Evolutionary conservation across 2,888 invertebrate genomes (phyloP).

Genomic region (Eilema griseolum): DNA sequence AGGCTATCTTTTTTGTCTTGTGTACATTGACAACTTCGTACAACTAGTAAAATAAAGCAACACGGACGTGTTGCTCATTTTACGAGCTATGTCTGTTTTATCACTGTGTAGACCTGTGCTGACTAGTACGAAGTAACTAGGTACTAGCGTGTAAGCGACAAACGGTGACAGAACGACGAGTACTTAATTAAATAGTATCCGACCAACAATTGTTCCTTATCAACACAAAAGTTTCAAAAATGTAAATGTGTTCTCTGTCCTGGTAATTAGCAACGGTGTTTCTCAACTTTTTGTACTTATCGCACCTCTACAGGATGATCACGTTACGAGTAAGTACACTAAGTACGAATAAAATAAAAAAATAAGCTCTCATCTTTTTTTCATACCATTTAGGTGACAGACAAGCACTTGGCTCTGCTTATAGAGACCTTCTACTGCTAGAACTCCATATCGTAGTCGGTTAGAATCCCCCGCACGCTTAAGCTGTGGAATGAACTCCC

Average conservation of each 20-base stretch:
- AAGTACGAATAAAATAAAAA: no score
- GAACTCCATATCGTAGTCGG: no score
- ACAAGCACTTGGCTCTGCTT: no score
- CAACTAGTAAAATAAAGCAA: slow-evolving; percentile 26
- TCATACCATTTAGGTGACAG: no score
- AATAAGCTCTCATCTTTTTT: no score
- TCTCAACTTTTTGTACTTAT: slow-evolving; percentile 3
- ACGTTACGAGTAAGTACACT: neutral
- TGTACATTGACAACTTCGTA: slow-evolving; percentile 26
- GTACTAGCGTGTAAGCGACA: slow-evolving; percentile 39
- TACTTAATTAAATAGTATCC: slow-evolving; percentile 63
- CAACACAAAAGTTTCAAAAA: slow-evolving; percentile 36
- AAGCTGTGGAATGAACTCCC: no score
- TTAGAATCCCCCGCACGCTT: no score
- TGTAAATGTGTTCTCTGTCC: slow-evolving; percentile 19
- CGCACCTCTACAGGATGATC: neutral
- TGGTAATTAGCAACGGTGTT: slow-evolving; percentile 2
- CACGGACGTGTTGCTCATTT: slow-evolving; percentile 51
- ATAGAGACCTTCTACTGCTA: no score
- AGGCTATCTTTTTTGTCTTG: no score
- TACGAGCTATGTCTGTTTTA: slow-evolving; percentile 63
- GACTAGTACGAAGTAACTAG: slow-evolving; percentile 23
- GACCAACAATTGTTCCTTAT: slow-evolving; percentile 59
- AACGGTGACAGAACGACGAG: slow-evolving; percentile 35
- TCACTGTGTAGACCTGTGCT: slow-evolving; percentile 44